Percentiles rank a stretch among this genome's conserved stretches.
phyloP scores from a whole-genome alignment of 2,888 invertebrate genomes.

The Netelia virgata region DNA sequence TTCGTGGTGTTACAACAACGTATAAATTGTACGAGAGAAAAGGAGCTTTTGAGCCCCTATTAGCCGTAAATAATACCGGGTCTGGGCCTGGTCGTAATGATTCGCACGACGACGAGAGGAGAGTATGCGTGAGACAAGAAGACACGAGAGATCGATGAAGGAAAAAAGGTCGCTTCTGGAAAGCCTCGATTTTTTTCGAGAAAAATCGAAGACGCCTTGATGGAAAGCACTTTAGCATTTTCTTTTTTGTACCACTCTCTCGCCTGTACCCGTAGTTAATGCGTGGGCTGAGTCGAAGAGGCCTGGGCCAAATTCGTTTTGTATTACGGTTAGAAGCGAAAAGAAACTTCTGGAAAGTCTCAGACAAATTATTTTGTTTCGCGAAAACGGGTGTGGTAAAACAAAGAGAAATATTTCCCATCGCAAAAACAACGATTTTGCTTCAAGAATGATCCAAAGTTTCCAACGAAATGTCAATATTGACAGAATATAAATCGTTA shows the following conservation, averaged over 20 bases:
- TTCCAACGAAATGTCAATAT: not conserved
- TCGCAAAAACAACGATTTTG: not conserved
- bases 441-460: not conserved
- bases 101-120: not conserved
- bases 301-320: constrained; percentile 44
- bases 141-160: constrained; percentile 52
- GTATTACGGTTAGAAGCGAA: not conserved
- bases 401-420: not conserved
- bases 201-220: constrained; percentile 32
- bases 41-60: constrained; percentile 55
- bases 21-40: constrained; percentile 19
- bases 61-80: constrained; percentile 58
- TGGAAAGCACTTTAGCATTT: constrained; percentile 44
- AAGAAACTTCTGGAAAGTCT: not conserved
- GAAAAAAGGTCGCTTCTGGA: constrained; percentile 55
- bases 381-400: not conserved
- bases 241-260: not conserved
- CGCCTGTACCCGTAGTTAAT: not conserved
- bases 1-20: constrained; percentile 2
- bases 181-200: constrained; percentile 47
- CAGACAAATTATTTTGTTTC: constrained; percentile 13
- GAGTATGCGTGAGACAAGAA: not conserved
- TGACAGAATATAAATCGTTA: not conserved
- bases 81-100: constrained; percentile 33
- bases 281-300: constrained; percentile 20